These are phyloP conservation scores for Cephus pulcher DNA, from an alignment of 2,888 invertebrate genomes.

Conservation along the genomic window DNA sequence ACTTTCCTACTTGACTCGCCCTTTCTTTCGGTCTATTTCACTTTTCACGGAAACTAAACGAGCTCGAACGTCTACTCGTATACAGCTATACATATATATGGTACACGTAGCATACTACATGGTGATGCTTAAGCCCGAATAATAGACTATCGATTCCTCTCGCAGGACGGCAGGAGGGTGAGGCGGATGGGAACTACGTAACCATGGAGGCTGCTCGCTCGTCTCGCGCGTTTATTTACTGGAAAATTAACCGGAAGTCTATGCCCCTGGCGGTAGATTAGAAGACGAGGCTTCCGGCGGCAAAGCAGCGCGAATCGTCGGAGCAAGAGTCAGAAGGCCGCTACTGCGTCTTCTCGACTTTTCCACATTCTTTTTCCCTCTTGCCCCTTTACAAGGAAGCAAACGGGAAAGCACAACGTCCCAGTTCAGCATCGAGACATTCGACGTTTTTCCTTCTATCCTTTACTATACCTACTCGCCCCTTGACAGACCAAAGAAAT, in stretches of 20 bases:
- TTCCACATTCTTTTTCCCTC: background rate
- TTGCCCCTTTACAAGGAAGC: background rate
- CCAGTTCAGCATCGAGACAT: background rate
- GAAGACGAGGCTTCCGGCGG: background rate
- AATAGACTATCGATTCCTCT: constrained; percentile 57
- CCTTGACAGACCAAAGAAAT: background rate
- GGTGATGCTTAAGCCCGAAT: constrained; percentile 53
- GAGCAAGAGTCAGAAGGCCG: background rate
- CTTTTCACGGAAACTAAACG: background rate
- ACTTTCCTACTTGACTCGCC: background rate
- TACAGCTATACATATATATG: background rate
- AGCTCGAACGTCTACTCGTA: background rate
- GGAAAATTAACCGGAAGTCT: constrained; percentile 49
- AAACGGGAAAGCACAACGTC: background rate
- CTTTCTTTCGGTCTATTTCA: background rate
- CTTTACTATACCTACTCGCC: background rate
- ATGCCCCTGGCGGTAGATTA: background rate
- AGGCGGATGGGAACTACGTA: constrained; percentile 6
- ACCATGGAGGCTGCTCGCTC: constrained; percentile 15
- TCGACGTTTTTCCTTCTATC: background rate
- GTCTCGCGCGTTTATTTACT: constrained; percentile 44
- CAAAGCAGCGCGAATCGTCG: background rate
- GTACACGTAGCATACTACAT: constrained; percentile 33
- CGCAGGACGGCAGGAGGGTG: background rate
- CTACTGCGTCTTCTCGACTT: background rate